Evolutionary conservation across 2,888 invertebrate species (phyloP).

Genomic region (Pristionchus arcanus): DNA sequence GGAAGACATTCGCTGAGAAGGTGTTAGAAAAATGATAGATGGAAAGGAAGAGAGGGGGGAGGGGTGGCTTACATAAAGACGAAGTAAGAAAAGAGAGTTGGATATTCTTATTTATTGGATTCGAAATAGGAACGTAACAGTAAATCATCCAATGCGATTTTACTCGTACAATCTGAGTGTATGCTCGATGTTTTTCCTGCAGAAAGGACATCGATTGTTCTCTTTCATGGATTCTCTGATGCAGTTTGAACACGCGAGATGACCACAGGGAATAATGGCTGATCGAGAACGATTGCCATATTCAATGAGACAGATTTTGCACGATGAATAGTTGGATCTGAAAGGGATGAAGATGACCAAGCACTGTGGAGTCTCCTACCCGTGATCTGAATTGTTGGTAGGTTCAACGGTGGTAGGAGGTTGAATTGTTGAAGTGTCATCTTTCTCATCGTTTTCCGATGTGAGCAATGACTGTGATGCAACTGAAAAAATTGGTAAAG

Average conservation of each 20-base stretch:
- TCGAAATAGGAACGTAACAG: background rate
- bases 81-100: background rate
- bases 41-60: background rate
- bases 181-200: background rate
- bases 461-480: too few species aligned
- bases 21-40: background rate
- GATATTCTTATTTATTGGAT: background rate
- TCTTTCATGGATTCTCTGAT: background rate
- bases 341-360: background rate
- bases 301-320: background rate
- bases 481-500: too few species aligned
- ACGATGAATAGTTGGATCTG: background rate
- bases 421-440: too few species aligned
- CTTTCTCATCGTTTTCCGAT: too few species aligned
- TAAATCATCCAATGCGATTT: background rate
- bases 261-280: constrained; percentile 4
- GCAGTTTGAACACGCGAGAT: background rate
- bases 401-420: too few species aligned
- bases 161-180: background rate
- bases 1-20: constrained; percentile 87
- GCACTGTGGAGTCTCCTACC: background rate
- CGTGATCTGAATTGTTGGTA: background rate
- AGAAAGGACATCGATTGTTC: constrained; percentile 5
- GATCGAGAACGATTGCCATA: background rate
- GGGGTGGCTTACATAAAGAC: background rate